Conservation (phyloP, 2,113 vertebrate genomes). For the Nicator chloris region DNA sequence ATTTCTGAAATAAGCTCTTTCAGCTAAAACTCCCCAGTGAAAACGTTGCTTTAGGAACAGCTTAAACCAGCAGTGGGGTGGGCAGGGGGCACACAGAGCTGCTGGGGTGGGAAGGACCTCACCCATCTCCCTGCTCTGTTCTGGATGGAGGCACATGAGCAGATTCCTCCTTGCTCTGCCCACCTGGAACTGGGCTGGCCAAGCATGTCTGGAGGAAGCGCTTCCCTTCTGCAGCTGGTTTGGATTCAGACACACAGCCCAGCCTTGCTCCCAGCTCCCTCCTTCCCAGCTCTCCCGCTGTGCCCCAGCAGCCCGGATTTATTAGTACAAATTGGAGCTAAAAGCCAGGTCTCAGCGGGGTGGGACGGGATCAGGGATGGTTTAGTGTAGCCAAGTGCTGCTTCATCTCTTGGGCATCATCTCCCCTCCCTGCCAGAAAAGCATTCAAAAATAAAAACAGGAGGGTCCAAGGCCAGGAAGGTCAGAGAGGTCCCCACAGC, state of each 20-base stretch:
- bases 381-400: background rate
- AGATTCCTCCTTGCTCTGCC: background rate
- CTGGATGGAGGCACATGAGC: background rate
- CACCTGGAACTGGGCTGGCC: background rate
- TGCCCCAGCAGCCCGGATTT: background rate
- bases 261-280: background rate
- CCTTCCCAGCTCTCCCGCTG: background rate
- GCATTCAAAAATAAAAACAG: background rate
- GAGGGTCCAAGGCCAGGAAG: background rate
- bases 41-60: background rate
- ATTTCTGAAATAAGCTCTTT: background rate
- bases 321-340: background rate
- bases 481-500: fast-evolving
- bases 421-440: background rate
- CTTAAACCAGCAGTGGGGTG: fast-evolving
- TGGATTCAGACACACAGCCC: background rate
- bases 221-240: background rate
- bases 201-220: fast-evolving
- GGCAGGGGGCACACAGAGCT: background rate
- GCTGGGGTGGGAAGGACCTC: background rate
- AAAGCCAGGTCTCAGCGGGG: background rate
- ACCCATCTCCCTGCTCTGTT: fast-evolving
- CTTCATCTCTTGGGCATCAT: background rate
- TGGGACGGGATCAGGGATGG: background rate
- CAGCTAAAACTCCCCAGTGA: background rate